phyloP scores from a whole-genome alignment of 2,113 vertebrate genomes.

The Bothrops jararaca region DNA sequence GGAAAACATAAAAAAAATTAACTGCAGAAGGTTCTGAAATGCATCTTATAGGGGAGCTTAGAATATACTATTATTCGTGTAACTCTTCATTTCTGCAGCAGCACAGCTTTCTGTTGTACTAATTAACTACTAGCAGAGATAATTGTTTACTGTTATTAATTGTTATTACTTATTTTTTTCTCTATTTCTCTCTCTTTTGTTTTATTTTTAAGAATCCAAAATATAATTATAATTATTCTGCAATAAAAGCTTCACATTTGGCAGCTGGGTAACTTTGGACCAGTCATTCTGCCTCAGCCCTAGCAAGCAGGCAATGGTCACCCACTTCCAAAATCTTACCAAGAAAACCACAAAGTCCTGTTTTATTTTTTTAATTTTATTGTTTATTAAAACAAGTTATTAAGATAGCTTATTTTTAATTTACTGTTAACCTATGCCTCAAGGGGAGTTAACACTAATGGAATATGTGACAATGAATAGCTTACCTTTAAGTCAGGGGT shows the following conservation, averaged over 20 bases:
- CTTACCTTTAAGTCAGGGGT: too few species aligned
- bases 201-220: neutral
- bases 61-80: neutral
- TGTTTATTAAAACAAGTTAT: neutral
- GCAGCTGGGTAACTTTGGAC: neutral
- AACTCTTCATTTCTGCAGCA: neutral
- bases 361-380: neutral
- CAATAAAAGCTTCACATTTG: neutral
- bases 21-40: conserved; percentile 14
- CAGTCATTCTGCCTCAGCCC: neutral
- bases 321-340: neutral
- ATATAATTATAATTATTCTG: neutral
- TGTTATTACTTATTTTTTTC: neutral
- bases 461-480: neutral
- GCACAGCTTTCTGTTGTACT: neutral
- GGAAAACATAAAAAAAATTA: neutral
- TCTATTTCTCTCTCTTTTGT: neutral
- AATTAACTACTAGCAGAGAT: neutral
- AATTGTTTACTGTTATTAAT: neutral
- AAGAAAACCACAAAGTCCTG: neutral
- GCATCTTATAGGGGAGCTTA: neutral
- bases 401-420: neutral
- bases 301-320: neutral
- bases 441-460: neutral
- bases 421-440: neutral